phyloP scores from a whole-genome alignment of 2,797 vertebrate species.

The Mallotus villosus region DNA sequence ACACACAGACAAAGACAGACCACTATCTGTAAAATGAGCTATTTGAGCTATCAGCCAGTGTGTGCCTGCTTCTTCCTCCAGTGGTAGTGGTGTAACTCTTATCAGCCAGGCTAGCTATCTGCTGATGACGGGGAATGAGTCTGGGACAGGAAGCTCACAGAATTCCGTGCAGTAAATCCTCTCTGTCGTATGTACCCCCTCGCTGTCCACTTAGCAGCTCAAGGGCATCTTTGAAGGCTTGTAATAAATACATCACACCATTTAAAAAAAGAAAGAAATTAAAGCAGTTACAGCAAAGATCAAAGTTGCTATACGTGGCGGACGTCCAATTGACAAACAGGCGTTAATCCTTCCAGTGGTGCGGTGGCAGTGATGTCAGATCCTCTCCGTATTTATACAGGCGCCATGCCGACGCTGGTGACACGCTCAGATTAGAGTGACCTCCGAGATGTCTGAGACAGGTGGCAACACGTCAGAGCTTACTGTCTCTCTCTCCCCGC shows the following conservation, averaged over 20 bases:
- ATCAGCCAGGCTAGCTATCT: constrained; percentile 25
- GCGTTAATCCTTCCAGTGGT: neutral
- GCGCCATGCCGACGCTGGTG: neutral
- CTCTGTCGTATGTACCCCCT: neutral
- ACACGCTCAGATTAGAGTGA: neutral
- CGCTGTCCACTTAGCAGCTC: constrained; percentile 14
- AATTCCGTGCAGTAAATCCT: constrained; percentile 17
- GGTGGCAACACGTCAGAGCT: neutral
- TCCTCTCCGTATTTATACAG: neutral
- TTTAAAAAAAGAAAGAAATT: constrained; percentile 12
- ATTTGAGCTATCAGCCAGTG: constrained; percentile 5
- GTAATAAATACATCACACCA: constrained; percentile 16
- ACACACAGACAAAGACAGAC: neutral
- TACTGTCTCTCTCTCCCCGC: neutral
- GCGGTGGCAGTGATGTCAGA: neutral
- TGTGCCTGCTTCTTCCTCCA: neutral
- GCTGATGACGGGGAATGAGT: constrained; percentile 22
- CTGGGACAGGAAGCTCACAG: constrained; percentile 15
- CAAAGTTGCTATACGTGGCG: constrained; percentile 24
- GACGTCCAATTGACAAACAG: constrained; percentile 10
- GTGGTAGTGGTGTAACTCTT: constrained; percentile 10
- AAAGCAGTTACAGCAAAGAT: constrained; percentile 24
- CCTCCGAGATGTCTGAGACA: neutral
- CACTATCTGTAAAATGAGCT: constrained; percentile 12
- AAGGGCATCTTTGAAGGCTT: constrained; percentile 29